phyloP scores from a whole-genome alignment of 2,888 invertebrate genomes.

The Drosophila helvetica region DNA sequence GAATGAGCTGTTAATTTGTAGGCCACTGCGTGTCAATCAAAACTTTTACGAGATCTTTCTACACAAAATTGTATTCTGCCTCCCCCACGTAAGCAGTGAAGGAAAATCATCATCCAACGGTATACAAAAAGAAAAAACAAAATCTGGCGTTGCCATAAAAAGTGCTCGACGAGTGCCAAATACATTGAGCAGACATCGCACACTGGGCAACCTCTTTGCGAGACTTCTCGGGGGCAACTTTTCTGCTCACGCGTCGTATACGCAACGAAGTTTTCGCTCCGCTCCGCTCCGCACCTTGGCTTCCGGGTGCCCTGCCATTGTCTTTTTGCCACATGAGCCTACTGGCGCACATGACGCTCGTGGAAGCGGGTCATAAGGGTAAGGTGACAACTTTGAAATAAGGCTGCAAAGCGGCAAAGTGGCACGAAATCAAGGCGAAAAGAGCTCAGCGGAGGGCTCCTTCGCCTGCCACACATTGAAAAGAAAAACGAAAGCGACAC shows the following conservation, averaged over 20 bases:
- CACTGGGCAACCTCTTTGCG: slow-evolving; percentile 2
- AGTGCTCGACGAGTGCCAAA: slow-evolving; percentile 42
- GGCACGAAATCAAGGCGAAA: slow-evolving; percentile 43
- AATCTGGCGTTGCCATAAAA: slow-evolving; percentile 24
- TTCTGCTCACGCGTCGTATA: slow-evolving; percentile 42
- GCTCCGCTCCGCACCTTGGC: slow-evolving; percentile 36
- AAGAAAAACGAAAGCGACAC: not conserved
- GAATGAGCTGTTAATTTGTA: slow-evolving; percentile 67
- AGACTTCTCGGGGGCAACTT: slow-evolving; percentile 5
- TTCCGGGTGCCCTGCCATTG: slow-evolving; percentile 18
- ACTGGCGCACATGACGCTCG: slow-evolving; percentile 58
- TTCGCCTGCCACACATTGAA: not conserved
- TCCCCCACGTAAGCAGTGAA: slow-evolving; percentile 13
- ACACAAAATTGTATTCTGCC: slow-evolving; percentile 32
- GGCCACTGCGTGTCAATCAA: slow-evolving; percentile 62
- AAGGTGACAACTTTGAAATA: slow-evolving; percentile 59
- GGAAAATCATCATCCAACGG: slow-evolving; percentile 18
- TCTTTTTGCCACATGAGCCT: slow-evolving; percentile 31
- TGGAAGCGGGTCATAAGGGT: slow-evolving; percentile 47
- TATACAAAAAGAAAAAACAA: not conserved
- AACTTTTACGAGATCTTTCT: slow-evolving; percentile 60
- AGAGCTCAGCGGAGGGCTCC: not conserved
- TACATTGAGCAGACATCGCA: slow-evolving; percentile 41
- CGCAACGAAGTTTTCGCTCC: slow-evolving; percentile 44
- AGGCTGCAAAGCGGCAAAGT: slow-evolving; percentile 39